Evolutionary conservation across 2,113 vertebrate species (phyloP).

Genomic region (Colaptes auratus): DNA sequence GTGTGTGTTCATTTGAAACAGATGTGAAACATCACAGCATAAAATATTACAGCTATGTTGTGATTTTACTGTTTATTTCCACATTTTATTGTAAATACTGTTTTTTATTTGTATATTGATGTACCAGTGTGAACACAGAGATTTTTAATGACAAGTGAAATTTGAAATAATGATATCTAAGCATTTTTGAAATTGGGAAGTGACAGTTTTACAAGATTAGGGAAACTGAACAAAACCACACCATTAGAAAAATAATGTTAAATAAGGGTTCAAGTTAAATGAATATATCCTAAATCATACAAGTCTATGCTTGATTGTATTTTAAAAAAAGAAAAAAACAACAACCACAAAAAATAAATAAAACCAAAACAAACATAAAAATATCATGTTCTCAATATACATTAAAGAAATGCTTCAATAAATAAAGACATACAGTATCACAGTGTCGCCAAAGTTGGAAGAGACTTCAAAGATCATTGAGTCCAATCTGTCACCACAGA

Average conservation of each 20-base stretch:
- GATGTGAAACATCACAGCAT: not conserved
- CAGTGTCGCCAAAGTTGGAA: no score
- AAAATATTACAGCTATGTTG: not conserved
- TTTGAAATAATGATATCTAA: not conserved
- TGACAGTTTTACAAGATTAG: not conserved
- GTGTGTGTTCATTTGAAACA: not conserved
- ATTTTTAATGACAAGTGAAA: constrained; percentile 19
- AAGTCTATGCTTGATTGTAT: not conserved
- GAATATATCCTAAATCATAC: not conserved
- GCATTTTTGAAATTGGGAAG: not conserved
- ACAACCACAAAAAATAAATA: no score
- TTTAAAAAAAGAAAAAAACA: not conserved
- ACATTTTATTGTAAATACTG: not conserved
- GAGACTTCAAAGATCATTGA: no score
- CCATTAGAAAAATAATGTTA: not conserved
- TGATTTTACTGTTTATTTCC: constrained; percentile 8
- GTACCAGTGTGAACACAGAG: not conserved
- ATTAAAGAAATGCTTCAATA: not conserved
- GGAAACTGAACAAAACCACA: not conserved
- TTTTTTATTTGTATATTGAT: not conserved
- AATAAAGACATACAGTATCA: no score
- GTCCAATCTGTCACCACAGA: no score
- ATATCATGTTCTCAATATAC: not conserved
- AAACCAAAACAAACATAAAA: not conserved
- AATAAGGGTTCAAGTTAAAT: not conserved